Conservation (phyloP, 1,140 invertebrate genomes). For the Calliphora vicina region DNA sequence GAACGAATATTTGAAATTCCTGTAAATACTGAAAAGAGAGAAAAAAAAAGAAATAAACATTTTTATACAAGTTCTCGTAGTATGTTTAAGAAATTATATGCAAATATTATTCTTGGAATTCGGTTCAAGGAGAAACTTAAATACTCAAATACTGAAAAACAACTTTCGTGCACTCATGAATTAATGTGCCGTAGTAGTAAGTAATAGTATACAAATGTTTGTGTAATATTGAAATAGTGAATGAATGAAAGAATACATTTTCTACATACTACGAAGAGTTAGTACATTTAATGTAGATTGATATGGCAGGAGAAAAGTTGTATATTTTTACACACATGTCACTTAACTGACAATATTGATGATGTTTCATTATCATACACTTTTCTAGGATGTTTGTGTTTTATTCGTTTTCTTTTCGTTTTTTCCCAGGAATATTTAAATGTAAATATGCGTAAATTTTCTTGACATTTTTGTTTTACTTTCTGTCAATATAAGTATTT, state of each 20-base stretch:
- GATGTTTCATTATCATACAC: not conserved
- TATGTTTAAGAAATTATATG: not conserved
- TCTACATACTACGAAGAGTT: too few species aligned
- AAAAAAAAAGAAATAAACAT: not conserved
- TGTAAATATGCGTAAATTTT: not conserved
- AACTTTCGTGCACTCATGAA: not conserved
- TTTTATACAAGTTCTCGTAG: not conserved
- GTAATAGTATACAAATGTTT: too few species aligned
- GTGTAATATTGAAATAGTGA: too few species aligned
- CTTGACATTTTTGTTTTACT: not conserved
- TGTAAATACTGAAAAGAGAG: not conserved
- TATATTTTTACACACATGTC: too few species aligned
- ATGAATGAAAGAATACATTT: too few species aligned
- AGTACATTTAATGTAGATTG: not conserved
- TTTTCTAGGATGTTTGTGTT: not conserved
- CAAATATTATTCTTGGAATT: not conserved
- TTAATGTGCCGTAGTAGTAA: too few species aligned
- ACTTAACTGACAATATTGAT: not conserved
- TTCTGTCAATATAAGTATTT: not conserved
- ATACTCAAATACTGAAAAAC: not conserved
- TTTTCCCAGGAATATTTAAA: not conserved
- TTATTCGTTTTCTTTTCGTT: not conserved
- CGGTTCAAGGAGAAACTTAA: not conserved
- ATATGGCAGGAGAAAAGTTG: not conserved
- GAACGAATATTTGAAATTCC: not conserved